phyloP scores from a whole-genome alignment of 2,888 invertebrate genomes.

The Drosophila putrida region DNA sequence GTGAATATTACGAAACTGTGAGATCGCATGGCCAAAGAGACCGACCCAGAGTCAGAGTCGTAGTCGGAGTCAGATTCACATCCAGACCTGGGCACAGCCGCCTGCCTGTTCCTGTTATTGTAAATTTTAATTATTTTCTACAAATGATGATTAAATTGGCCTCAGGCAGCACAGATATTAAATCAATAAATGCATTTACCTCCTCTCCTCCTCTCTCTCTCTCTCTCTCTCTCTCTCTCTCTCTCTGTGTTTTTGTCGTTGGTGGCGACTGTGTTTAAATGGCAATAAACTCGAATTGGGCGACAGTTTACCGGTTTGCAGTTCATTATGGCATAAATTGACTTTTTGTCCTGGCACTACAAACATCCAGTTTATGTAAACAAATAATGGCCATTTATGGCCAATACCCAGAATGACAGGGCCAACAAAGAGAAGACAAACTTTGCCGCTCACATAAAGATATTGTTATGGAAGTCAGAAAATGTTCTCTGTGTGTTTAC shows the following conservation, averaged over 20 bases:
- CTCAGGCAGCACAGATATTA: slow-evolving; percentile 74
- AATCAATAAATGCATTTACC: slow-evolving; percentile 68
- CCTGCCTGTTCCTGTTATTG: slow-evolving; percentile 52
- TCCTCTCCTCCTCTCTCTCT: background rate
- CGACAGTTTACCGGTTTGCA: slow-evolving; percentile 79
- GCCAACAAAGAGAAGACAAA: slow-evolving; percentile 14
- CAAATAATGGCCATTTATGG: slow-evolving; percentile 50
- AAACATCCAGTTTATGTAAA: slow-evolving; percentile 38
- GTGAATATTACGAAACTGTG: slow-evolving; percentile 39
- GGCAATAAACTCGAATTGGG: slow-evolving; percentile 62
- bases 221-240: background rate
- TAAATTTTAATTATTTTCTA: slow-evolving; percentile 82
- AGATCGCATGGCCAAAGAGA: slow-evolving; percentile 13
- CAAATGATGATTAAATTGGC: slow-evolving; percentile 82
- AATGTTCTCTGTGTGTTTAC: slow-evolving; percentile 13
- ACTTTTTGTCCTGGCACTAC: slow-evolving; percentile 60
- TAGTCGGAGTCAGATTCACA: background rate
- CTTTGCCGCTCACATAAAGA: slow-evolving; percentile 7
- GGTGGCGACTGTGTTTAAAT: slow-evolving; percentile 61
- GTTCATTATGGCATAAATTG: slow-evolving; percentile 78
- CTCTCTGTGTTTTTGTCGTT: slow-evolving; percentile 1
- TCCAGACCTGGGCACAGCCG: slow-evolving; percentile 3
- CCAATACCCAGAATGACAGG: slow-evolving; percentile 16
- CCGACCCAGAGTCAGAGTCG: slow-evolving; percentile 2
- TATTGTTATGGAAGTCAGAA: background rate